These are phyloP conservation scores for Henicopernis longicauda DNA, from an alignment of 2,113 vertebrate species.

Conservation along the genomic window DNA sequence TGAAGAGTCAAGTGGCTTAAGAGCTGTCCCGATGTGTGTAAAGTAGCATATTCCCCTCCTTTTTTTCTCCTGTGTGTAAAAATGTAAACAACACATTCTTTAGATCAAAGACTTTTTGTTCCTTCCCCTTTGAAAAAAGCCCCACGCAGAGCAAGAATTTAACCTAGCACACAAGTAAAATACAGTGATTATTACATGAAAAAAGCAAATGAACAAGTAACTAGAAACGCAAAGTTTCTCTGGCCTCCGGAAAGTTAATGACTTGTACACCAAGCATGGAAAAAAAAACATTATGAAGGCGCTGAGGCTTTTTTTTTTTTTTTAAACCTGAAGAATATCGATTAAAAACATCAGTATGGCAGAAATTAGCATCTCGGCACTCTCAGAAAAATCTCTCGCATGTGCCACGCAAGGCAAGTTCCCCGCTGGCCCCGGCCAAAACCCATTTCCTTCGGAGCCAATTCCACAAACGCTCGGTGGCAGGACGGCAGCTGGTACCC, in stretches of 20 bases:
- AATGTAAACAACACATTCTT: not conserved
- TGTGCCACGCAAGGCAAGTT: not conserved
- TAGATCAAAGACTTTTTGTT: not conserved
- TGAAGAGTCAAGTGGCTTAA: not conserved
- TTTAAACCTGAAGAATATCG: not conserved
- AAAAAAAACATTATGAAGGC: not conserved
- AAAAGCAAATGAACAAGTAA: not conserved
- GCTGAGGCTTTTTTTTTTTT: not conserved
- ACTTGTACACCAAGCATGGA: not conserved
- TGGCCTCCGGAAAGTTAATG: not conserved
- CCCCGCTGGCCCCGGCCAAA: not conserved
- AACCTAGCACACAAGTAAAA: not conserved
- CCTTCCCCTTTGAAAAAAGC: not conserved
- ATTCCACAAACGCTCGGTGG: rapidly evolving
- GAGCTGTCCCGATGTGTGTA: not conserved
- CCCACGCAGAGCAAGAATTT: not conserved
- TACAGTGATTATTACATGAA: rapidly evolving
- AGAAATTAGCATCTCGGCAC: not conserved
- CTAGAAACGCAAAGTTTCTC: not conserved
- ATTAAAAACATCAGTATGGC: not conserved
- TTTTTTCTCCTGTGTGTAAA: not conserved
- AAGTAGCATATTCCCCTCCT: not conserved
- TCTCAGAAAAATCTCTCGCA: not conserved
- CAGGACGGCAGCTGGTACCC: not conserved
- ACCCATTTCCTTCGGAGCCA: not conserved